Conservation (phyloP, 92 coral and sea anemone species). For the Siderastrea siderea region DNA sequence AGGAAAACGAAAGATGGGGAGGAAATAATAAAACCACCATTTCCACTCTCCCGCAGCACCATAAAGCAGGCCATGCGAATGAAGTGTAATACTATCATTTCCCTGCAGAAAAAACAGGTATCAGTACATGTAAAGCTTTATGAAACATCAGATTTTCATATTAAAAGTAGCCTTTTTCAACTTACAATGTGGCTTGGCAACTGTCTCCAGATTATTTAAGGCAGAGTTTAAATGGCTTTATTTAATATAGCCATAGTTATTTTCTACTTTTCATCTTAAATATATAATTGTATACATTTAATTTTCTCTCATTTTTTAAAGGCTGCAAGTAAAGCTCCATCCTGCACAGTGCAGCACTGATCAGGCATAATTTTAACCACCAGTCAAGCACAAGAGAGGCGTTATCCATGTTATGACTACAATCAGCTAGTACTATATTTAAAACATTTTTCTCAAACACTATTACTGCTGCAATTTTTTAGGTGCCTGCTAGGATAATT, state of each 20-base stretch:
- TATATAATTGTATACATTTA: background rate
- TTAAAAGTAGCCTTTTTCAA: too few species aligned
- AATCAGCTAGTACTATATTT: slow-evolving; percentile 48
- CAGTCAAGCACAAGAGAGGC: too few species aligned
- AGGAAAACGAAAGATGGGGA: background rate
- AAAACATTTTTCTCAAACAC: too few species aligned
- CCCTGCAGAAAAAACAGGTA: slow-evolving; percentile 3
- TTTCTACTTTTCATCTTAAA: too few species aligned
- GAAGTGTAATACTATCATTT: too few species aligned
- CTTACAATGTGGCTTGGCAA: background rate
- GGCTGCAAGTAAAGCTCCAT: slow-evolving; percentile 4
- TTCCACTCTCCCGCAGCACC: too few species aligned
- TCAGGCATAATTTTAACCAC: background rate
- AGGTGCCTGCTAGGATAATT: too few species aligned
- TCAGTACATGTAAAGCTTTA: background rate
- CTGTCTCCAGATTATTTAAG: background rate
- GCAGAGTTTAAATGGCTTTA: background rate
- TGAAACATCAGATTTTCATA: background rate
- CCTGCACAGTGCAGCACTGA: slow-evolving; percentile 7
- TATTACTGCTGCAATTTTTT: too few species aligned
- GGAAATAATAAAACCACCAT: background rate
- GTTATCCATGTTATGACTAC: background rate
- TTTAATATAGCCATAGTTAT: too few species aligned
- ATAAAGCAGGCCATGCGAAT: too few species aligned
- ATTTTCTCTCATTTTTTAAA: background rate